Base-by-base conservation (phyloP, 2,113 vertebrate species). In the Craseonycteris thonglongyai region DNA sequence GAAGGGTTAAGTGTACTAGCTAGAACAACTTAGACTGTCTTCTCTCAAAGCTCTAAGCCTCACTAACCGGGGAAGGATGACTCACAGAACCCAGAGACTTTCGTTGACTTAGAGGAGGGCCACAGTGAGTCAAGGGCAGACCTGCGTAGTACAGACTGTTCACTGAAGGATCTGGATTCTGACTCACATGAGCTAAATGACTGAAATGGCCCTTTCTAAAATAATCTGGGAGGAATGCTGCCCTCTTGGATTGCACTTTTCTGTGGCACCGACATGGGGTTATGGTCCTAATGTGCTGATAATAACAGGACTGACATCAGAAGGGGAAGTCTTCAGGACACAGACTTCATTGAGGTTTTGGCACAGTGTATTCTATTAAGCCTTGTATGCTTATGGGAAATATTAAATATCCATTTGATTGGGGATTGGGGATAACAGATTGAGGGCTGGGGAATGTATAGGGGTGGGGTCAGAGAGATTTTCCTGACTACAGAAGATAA, bases 381-480 rank as follows among this genome's bases (percentile, higher is more conserved):
- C 15, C 59, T 63, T 90, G n/a, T 68, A 76, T 92, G 88, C 84
- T 97, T 95, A 95, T 81, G 84, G 72, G 68, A 92, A 96, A 92
- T 97, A 91, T 96, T 95, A 95, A 95, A 95, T 90, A 95, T 88
- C 49, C 65, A 81, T 94, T 93, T 72, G 7, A 83, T 90, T 84
- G 38, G 87, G 54, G 81, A 76, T 33, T 78, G 54, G 59, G 68
- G 66, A 90, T 84, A 93, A 78, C 38, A 94, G 66, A 84, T 21
- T 74, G 72, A 56, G 68, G n/a, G 76, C 83, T 84, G 40, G 40
- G 63, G 33, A 88, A 91, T 58, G 58, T 45, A 54, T 83, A 90
- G 3, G 49, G n/a, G 30, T 85, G 69, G n/a, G 68, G 91, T 59
- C 86, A 86, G 59, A 56, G 54, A 74, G 68, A 92, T 88, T 93